These are phyloP conservation scores for Drosophila guanche DNA, from an alignment of 1,140 invertebrate genomes.

Conservation along the genomic window DNA sequence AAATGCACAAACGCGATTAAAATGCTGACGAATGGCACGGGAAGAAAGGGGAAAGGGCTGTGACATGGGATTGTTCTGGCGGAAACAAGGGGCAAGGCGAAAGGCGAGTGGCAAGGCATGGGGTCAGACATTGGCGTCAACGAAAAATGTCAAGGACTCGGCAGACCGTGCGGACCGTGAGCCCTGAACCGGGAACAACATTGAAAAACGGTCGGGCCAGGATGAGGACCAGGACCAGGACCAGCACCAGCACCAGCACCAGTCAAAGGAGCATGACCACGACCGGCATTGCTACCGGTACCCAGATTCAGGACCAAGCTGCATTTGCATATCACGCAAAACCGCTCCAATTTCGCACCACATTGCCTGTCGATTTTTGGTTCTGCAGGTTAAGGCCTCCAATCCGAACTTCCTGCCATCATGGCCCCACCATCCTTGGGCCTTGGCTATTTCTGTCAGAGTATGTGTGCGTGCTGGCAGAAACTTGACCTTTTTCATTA, in stretches of 20 bases:
- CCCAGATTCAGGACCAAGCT: conserved; percentile 12
- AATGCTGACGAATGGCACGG: conserved; percentile 72
- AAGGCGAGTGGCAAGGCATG: not conserved
- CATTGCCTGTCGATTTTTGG: conserved; percentile 47
- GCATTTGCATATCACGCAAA: conserved; percentile 64
- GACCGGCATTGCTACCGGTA: too few species aligned
- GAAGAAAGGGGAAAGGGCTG: too few species aligned
- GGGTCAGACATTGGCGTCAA: conserved; percentile 23
- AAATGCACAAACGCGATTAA: conserved; percentile 82
- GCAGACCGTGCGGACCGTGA: conserved; percentile 29
- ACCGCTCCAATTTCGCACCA: conserved; percentile 67
- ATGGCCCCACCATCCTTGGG: too few species aligned
- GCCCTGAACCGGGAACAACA: conserved; percentile 44
- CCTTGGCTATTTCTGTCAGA: too few species aligned
- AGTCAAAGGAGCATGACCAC: too few species aligned
- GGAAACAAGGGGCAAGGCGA: too few species aligned
- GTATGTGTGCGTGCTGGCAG: too few species aligned
- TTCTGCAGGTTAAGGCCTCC: conserved; percentile 32
- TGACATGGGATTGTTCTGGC: too few species aligned
- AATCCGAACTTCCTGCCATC: not conserved
- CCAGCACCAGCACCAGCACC: too few species aligned
- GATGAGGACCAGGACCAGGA: not conserved
- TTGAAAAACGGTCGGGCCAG: conserved; percentile 17
- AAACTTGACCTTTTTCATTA: too few species aligned
- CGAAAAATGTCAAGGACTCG: conserved; percentile 72